These are phyloP conservation scores for Amiota minor DNA, from an alignment of 2,888 invertebrate genomes.

Conservation along the genomic window DNA sequence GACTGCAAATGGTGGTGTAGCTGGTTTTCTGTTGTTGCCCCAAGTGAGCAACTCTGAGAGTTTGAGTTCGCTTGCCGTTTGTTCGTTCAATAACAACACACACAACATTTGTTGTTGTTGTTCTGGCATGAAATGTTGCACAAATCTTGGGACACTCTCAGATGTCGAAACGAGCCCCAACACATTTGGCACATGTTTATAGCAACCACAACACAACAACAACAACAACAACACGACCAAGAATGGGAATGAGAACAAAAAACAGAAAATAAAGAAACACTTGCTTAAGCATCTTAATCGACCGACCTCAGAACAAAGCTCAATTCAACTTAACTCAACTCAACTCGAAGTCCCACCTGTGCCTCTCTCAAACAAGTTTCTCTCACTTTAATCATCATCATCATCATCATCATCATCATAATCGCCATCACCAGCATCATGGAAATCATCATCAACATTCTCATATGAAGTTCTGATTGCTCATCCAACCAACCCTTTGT, in stretches of 20 bases:
- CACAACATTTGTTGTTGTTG: conserved; percentile 37
- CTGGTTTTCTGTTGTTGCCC: conserved; percentile 53
- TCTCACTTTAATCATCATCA: not conserved
- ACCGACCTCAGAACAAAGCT: conserved; percentile 49
- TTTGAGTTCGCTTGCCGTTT: conserved; percentile 35
- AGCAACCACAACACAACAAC: conserved; percentile 46
- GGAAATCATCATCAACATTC: not conserved
- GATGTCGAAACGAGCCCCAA: conserved; percentile 36
- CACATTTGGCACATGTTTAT: conserved; percentile 56
- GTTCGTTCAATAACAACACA: conserved; percentile 32
- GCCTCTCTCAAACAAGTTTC: not conserved
- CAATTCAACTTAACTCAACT: conserved; percentile 23
- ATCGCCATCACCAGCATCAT: not conserved
- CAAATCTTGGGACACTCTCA: conserved; percentile 59
- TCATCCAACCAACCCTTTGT: not conserved
- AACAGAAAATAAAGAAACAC: conserved; percentile 15
- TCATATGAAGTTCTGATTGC: not conserved
- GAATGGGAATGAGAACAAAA: conserved; percentile 27
- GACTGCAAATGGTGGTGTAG: conserved; percentile 64
- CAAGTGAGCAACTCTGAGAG: conserved; percentile 54
- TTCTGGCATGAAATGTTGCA: conserved; percentile 64
- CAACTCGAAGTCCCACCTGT: conserved; percentile 20
- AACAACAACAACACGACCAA: conserved; percentile 39
- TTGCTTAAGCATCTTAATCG: conserved; percentile 49
- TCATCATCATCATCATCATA: not conserved